phyloP scores from a whole-genome alignment of 1,140 invertebrate genomes.

The Bombus impatiens region DNA sequence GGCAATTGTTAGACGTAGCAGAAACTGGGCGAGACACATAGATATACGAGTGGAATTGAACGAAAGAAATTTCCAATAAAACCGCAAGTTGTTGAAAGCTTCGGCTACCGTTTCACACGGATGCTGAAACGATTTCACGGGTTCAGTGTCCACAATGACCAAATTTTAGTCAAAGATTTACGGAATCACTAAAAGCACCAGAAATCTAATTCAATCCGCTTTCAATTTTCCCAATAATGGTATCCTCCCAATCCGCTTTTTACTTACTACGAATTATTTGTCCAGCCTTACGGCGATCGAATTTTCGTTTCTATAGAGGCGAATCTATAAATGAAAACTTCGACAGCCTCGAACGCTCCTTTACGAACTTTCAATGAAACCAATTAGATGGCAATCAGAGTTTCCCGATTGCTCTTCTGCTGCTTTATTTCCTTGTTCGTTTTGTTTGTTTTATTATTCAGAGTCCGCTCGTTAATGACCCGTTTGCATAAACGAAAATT shows the following conservation, averaged over 20 bases:
- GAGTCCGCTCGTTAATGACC: too few species aligned
- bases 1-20: neutral
- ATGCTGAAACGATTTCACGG: neutral
- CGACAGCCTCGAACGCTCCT: neutral
- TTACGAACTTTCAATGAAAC: neutral
- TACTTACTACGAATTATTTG: neutral
- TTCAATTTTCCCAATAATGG: neutral
- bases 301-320: neutral
- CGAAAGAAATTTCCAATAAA: neutral
- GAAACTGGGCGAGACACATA: neutral
- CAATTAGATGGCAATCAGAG: neutral
- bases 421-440: neutral
- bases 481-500: neutral
- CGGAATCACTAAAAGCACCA: neutral
- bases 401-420: neutral
- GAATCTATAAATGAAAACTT: neutral
- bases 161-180: constrained; percentile 13
- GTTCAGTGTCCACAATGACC: neutral
- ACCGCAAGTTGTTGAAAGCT: neutral
- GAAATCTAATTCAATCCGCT: neutral
- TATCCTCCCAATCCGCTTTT: neutral
- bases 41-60: too few species aligned
- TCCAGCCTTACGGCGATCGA: neutral
- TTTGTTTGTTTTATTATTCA: neutral
- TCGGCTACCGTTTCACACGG: neutral